phyloP scores from a whole-genome alignment of 2,113 vertebrate genomes.

The Crotalus helleri region DNA sequence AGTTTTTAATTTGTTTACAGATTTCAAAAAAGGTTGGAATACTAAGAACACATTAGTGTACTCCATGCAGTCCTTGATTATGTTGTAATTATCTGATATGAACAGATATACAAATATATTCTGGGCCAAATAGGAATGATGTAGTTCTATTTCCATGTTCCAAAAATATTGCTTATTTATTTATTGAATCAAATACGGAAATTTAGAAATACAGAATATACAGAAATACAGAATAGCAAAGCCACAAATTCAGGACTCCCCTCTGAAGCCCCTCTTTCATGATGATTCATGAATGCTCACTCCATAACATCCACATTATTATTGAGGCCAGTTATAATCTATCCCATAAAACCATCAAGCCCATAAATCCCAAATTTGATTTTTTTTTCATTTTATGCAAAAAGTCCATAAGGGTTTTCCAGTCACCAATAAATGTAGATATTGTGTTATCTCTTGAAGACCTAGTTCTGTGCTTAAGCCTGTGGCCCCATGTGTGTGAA shows the following conservation, averaged over 20 bases:
- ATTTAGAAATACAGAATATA: background rate
- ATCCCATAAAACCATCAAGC: too few relatives aligned
- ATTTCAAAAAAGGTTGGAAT: background rate
- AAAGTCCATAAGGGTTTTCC: too few relatives aligned
- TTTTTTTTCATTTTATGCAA: too few relatives aligned
- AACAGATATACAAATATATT: background rate
- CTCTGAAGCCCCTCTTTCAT: background rate
- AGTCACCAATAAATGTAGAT: too few relatives aligned
- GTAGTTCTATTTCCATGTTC: background rate
- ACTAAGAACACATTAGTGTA: background rate
- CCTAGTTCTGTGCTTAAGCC: too few relatives aligned
- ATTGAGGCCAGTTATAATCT: background rate
- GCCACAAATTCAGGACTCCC: background rate
- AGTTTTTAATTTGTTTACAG: background rate
- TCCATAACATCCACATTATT: background rate
- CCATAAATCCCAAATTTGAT: too few relatives aligned
- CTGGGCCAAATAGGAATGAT: background rate
- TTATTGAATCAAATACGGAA: background rate
- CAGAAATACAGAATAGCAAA: background rate
- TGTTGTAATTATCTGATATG: background rate
- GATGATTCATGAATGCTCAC: background rate
- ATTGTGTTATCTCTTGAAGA: too few relatives aligned
- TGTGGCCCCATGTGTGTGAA: too few relatives aligned
- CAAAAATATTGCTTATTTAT: background rate
- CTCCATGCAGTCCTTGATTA: background rate